Evolutionary conservation across 23 tunicate species (phyloP).

Genomic region (Ciona savignyi): DNA sequence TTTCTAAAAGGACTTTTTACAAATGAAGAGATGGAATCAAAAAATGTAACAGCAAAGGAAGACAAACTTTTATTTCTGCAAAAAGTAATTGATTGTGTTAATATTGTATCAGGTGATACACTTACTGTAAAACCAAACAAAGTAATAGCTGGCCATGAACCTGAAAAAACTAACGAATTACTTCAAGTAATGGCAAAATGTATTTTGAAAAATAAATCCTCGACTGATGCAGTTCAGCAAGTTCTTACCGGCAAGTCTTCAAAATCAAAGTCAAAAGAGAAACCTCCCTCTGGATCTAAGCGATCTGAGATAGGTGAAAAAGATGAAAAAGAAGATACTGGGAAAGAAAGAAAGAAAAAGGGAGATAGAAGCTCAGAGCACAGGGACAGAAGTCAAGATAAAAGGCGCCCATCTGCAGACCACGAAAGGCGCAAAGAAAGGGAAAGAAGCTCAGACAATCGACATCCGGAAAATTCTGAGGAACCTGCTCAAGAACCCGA

Average conservation of each 20-base stretch:
- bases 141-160: constrained; percentile 95
- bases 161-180: constrained; percentile 88
- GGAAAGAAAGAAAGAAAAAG: constrained; percentile 4
- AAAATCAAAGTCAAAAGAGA: constrained; percentile 37
- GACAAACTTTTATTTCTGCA: constrained; percentile 78
- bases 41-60: constrained; percentile 81
- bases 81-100: constrained; percentile 76
- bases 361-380: constrained; percentile 1
- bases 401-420: constrained; percentile 9
- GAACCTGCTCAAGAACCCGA: constrained; percentile 8
- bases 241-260: constrained; percentile 39
- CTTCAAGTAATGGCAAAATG: constrained; percentile 80
- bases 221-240: constrained; percentile 77
- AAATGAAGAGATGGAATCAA: constrained; percentile 72
- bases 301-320: not conserved
- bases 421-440: constrained; percentile 2
- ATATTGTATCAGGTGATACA: constrained; percentile 39
- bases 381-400: not conserved
- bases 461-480: constrained; percentile 12
- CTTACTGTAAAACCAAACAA: constrained; percentile 70
- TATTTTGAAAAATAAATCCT: constrained; percentile 56
- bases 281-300: constrained; percentile 12
- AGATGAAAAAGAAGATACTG: not conserved
- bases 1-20: constrained; percentile 80
- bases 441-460: constrained; percentile 49